Evolutionary conservation across 2,113 vertebrate genomes (phyloP), one percentile per base, ranked within the genome.

Genomic region (Ginglymostoma cirratum): DNA sequence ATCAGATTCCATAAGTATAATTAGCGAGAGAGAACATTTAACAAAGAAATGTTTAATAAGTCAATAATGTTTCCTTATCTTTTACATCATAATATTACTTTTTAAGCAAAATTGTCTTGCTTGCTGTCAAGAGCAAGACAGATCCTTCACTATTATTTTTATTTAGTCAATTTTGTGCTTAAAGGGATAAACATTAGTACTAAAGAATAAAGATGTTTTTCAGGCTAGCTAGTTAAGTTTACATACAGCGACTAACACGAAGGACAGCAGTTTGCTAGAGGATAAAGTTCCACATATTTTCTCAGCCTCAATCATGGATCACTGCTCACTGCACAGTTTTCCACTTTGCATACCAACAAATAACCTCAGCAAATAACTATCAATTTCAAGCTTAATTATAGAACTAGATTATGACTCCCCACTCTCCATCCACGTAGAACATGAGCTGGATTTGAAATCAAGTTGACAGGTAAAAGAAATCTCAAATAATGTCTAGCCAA

Each of bases 1-100:
- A 96, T 95, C 96, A 42, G 21, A 94, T 96, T 12, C 8, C 94
- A 95, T 72, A 24, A 76, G 34, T 3, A 5, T 6, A 24, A 95
- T 95, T 15, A 95, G 42, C 69, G 76, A 67, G 66, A 48, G 27
- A 7, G 21, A 30, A 95, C 24, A 27, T 69, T 38, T 42, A 70
- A 48, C 67, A 95, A 72, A 27, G 66, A 70, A 95, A 92, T 67
- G n/a, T 55, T 90, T 61, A 55, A 90, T 55, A 83, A 83, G 48
- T 87, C 52, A 89, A 89, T 27, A 55, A 90, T 89, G 48, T 89
- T 89, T 89, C 86, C 24, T 61, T 4, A 61, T 55, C 45, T 89
- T 89, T 87, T 42, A 45, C 24, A 48, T 4, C 72, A 3, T 80
- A 19, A 80, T 14, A 23, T 55, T 87, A 87, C 24, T 45, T 23